A percentile compares a stretch with the other conserved stretches of the same genome.
Conservation (phyloP, 1,140 invertebrate genomes). For the Chrysopa pallens region DNA sequence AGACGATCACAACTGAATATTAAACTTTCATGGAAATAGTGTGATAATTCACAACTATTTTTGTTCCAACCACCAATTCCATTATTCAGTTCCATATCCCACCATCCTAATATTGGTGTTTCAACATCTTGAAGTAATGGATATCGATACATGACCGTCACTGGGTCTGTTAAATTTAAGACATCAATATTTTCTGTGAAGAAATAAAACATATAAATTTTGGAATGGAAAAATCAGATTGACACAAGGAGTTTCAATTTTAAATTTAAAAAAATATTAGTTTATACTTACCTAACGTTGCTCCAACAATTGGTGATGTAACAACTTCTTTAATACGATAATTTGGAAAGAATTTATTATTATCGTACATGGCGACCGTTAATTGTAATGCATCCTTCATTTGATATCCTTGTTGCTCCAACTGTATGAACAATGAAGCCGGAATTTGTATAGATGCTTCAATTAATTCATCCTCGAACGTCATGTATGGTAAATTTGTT, state of each 20-base stretch:
- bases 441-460: constrained; percentile 56
- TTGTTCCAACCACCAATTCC: constrained; percentile 46
- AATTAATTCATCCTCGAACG: constrained; percentile 38
- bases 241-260: too few species aligned
- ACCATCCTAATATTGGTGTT: constrained; percentile 41
- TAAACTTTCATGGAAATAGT: constrained; percentile 40
- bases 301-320: constrained; percentile 42
- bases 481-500: constrained; percentile 35
- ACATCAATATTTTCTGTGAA: constrained; percentile 20
- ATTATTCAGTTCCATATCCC: constrained; percentile 39
- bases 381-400: constrained; percentile 25
- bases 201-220: neutral
- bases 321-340: constrained; percentile 24
- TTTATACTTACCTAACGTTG: constrained; percentile 32
- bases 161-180: constrained; percentile 40
- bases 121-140: constrained; percentile 21
- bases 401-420: constrained; percentile 19
- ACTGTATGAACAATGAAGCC: constrained; percentile 34
- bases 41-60: constrained; percentile 43
- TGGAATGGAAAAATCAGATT: neutral
- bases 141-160: constrained; percentile 36
- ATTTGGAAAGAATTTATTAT: constrained; percentile 46
- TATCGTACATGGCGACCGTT: constrained; percentile 48
- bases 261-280: too few species aligned
- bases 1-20: constrained; percentile 61